Percentiles rank a stretch among this genome's conserved stretches.
Evolutionary conservation across 1,140 invertebrate genomes (phyloP).

Genomic region (Neodiprion fabricii): DNA sequence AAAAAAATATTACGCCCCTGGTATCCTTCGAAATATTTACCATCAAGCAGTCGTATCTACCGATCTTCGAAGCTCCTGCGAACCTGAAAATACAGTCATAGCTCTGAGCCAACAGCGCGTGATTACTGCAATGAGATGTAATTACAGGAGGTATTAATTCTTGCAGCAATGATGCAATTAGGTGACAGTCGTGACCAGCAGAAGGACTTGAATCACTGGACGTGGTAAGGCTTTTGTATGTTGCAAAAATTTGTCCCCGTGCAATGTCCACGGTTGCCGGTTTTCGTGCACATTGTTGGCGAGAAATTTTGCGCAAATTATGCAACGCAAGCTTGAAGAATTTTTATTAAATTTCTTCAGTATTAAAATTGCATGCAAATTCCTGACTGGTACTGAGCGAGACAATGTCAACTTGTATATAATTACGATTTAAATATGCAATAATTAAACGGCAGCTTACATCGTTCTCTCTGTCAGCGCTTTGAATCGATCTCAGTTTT

Average conservation of each 20-base stretch:
- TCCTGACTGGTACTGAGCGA: not conserved
- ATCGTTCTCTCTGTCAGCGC: not conserved
- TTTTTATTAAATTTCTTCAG: not conserved
- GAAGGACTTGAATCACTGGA: not conserved
- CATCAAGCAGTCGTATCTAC: no score
- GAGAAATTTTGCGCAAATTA: not conserved
- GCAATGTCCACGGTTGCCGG: no score
- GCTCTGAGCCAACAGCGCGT: not conserved
- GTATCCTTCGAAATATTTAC: no score
- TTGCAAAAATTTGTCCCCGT: not conserved
- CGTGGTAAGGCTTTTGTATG: not conserved
- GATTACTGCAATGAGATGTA: constrained; percentile 1
- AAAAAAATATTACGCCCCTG: no score
- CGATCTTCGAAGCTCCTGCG: no score
- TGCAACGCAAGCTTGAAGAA: not conserved
- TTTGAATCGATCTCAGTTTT: not conserved
- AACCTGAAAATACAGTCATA: no score
- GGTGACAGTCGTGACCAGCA: not conserved
- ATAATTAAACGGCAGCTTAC: not conserved
- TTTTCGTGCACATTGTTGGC: not conserved
- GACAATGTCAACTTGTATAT: not conserved
- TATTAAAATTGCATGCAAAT: not conserved
- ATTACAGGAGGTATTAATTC: not conserved
- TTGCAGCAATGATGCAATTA: constrained; percentile 3
- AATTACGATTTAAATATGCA: not conserved